These are phyloP conservation scores for Oasisia sp. DNA, from an alignment of 2,888 invertebrate species.

Conservation along the genomic window DNA sequence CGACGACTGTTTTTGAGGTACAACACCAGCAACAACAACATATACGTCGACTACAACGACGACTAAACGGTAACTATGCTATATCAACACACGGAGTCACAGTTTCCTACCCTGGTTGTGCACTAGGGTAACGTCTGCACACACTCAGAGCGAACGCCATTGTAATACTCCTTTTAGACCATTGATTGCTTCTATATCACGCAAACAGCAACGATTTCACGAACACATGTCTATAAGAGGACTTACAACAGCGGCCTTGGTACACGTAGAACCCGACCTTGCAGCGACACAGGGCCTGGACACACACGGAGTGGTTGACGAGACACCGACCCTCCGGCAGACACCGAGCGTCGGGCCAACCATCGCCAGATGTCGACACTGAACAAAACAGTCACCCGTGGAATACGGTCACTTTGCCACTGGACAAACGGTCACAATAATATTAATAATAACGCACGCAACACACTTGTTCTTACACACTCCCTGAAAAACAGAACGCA, in stretches of 20 bases:
- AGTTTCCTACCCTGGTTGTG: too few relatives aligned
- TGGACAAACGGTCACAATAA: too few relatives aligned
- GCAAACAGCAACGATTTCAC: neutral
- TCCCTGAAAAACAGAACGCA: too few relatives aligned
- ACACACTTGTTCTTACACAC: too few relatives aligned
- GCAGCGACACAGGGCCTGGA: conserved; percentile 38
- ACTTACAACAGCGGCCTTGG: conserved; percentile 40
- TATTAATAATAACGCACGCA: too few relatives aligned
- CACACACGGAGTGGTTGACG: conserved; percentile 38
- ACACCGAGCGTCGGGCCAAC: conserved; percentile 39
- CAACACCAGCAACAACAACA: neutral
- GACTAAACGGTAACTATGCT: too few relatives aligned
- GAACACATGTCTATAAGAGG: neutral
- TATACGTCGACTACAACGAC: too few relatives aligned
- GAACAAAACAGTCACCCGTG: neutral
- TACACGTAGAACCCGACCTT: conserved; percentile 34
- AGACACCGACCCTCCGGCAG: conserved; percentile 35
- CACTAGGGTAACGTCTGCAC: too few relatives aligned
- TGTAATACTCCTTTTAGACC: neutral
- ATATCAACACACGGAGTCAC: too few relatives aligned
- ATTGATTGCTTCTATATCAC: neutral
- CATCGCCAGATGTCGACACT: conserved; percentile 40
- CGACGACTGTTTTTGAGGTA: neutral
- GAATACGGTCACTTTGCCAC: too few relatives aligned
- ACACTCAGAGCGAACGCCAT: neutral